A percentile compares a stretch with the other conserved stretches of the same genome.
Conservation (phyloP, 2,797 vertebrate species). For the Poecilia wingei region DNA sequence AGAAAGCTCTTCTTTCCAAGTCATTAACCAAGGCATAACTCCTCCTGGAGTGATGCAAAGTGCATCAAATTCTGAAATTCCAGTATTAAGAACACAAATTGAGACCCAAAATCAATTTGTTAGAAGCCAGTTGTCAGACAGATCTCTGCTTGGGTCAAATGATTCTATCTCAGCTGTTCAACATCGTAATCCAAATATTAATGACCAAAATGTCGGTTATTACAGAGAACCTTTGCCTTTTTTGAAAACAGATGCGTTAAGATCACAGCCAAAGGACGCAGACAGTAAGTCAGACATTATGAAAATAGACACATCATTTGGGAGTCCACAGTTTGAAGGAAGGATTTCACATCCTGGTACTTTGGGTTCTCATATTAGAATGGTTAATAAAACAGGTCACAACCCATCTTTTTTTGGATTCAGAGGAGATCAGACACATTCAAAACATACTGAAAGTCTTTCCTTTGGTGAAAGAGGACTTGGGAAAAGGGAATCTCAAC, state of each 20-base stretch:
- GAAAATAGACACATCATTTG: slow-evolving; percentile 15
- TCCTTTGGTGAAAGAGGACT: background rate
- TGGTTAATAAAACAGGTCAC: slow-evolving; percentile 14
- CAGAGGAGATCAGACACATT: background rate
- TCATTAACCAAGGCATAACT: slow-evolving; percentile 17
- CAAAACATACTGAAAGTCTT: background rate
- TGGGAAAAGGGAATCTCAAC: slow-evolving; percentile 21
- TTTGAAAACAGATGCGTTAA: slow-evolving; percentile 18
- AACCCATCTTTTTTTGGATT: slow-evolving; percentile 16
- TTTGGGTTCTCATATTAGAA: slow-evolving; percentile 19
- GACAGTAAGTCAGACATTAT: slow-evolving; percentile 11
- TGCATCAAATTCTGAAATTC: slow-evolving; percentile 15
- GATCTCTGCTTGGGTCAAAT: slow-evolving; percentile 6
- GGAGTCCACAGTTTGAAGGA: slow-evolving; percentile 15
- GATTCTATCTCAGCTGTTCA: slow-evolving; percentile 6
- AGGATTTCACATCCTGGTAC: slow-evolving; percentile 12
- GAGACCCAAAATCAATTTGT: slow-evolving; percentile 21
- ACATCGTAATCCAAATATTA: slow-evolving; percentile 18
- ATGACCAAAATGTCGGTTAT: slow-evolving; percentile 7
- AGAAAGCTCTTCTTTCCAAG: slow-evolving; percentile 20
- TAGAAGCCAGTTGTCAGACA: slow-evolving; percentile 13
- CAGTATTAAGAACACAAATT: slow-evolving; percentile 13
- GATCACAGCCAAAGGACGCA: slow-evolving; percentile 17
- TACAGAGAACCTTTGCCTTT: slow-evolving; percentile 18
- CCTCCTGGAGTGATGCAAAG: slow-evolving; percentile 11